phyloP scores from a whole-genome alignment of 1,140 invertebrate genomes.

The Mizuhopecten yessoensis region DNA sequence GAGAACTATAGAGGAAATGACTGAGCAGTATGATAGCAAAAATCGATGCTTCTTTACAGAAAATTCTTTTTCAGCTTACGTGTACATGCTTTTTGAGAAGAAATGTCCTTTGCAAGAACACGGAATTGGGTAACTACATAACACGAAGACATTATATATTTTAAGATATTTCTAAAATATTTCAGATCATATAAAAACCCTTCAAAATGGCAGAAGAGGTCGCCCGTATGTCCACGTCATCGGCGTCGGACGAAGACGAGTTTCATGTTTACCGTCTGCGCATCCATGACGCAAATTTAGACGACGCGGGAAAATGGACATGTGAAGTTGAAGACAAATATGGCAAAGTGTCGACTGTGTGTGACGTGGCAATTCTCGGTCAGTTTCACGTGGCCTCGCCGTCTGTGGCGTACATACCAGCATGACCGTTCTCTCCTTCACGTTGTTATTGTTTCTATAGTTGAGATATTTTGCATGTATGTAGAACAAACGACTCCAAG shows the following conservation, averaged over 20 bases:
- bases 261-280: conserved; percentile 52
- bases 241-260: conserved; percentile 59
- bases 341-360: conserved; percentile 55
- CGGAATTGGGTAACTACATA: too few relatives aligned
- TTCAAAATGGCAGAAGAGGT: neutral
- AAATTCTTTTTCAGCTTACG: too few relatives aligned
- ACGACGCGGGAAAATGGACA: conserved; percentile 57
- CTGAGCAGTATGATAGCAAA: too few relatives aligned
- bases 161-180: neutral
- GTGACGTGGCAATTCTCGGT: conserved; percentile 45
- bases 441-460: neutral
- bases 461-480: neutral
- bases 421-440: neutral
- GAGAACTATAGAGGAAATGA: too few relatives aligned
- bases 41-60: too few relatives aligned
- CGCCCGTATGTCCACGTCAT: conserved; percentile 29
- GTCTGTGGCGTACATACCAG: neutral
- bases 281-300: conserved; percentile 58
- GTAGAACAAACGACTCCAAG: neutral
- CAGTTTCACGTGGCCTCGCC: neutral
- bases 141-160: too few relatives aligned
- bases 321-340: conserved; percentile 63
- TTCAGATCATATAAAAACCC: neutral
- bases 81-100: too few relatives aligned
- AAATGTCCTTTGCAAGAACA: too few relatives aligned